phyloP scores from a whole-genome alignment of 2,113 vertebrate species.

The Mirounga angustirostris region DNA sequence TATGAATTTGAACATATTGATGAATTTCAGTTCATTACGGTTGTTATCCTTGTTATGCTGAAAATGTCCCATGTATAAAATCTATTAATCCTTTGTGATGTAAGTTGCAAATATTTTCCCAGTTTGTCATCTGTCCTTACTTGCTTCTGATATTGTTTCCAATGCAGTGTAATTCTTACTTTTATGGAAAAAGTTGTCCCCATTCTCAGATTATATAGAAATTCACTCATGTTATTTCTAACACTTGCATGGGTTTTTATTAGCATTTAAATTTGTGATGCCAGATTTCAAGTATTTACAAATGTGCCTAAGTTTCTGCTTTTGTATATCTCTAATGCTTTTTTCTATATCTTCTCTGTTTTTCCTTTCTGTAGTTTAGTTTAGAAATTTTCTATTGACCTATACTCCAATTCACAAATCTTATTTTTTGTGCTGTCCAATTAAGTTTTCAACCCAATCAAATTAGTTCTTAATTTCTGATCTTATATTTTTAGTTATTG shows the following conservation, averaged over 20 bases:
- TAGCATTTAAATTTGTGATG: background rate
- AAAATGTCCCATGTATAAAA: background rate
- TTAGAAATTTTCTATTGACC: background rate
- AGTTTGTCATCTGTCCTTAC: background rate
- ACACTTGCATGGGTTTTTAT: background rate
- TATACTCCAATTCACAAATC: background rate
- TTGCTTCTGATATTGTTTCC: background rate
- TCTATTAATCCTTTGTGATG: background rate
- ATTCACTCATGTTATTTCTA: background rate
- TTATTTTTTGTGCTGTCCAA: background rate
- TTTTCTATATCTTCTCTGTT: background rate
- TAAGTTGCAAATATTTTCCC: background rate
- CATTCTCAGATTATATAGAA: background rate
- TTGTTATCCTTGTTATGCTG: background rate
- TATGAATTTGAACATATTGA: background rate
- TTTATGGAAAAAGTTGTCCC: background rate
- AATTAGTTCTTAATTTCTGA: slow-evolving; percentile 21
- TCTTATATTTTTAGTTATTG: background rate
- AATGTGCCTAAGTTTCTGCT: background rate
- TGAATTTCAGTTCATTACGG: background rate
- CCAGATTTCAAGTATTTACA: background rate
- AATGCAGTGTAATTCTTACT: background rate
- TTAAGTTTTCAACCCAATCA: background rate
- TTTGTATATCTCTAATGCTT: background rate
- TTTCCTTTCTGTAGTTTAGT: background rate